Evolutionary conservation across 2,113 vertebrate species (phyloP), one percentile per base, ranked within the genome.

Genomic region (Eubucco bourcierii): DNA sequence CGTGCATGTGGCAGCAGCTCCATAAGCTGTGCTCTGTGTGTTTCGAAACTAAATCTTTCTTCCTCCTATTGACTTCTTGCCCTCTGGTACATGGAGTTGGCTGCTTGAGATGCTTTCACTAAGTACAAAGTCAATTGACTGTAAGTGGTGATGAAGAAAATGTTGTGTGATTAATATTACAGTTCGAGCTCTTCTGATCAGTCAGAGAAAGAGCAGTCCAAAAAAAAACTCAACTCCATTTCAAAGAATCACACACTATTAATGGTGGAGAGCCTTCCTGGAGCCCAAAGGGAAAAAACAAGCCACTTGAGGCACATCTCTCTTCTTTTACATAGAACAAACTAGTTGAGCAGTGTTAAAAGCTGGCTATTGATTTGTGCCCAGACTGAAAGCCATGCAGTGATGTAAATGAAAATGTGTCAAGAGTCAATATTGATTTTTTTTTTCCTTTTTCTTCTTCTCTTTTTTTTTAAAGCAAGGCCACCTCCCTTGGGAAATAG

Each of bases 331-430:
- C 96, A 84, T 92, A 94, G 93, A 96, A 93, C 89, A 96, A 96
- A 97, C 96, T 87, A 95, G 94, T 92, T 96, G 96, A 97, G 93
- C 94, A 93, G 96, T 97, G 97, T 97, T 98, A 98, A 98, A 98
- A 98, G 97, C 98, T 96, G 87, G 87, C 82, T 97, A 98, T 98
- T 97, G 98, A 98, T 98, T 97, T 97, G 95, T 96, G 84, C 97
- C 95, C 90, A 41, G 59, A 97, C 97, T 97, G 97, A 98, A 98
- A 98, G 96, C 97, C 96, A 97, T 97, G 96, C 93, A 88, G 96
- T 95, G 95, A 98, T 98, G 97, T 97, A 98, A 98, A 98, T 98
- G 97, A 98, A 98, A 98, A 98, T 97, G 97, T 98, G 98, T 98
- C 97, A 98, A 98, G 97, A 98, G 97, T 97, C 97, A 96, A 94